phyloP scores from a whole-genome alignment of 2,113 vertebrate species.

The Willisornis vidua region DNA sequence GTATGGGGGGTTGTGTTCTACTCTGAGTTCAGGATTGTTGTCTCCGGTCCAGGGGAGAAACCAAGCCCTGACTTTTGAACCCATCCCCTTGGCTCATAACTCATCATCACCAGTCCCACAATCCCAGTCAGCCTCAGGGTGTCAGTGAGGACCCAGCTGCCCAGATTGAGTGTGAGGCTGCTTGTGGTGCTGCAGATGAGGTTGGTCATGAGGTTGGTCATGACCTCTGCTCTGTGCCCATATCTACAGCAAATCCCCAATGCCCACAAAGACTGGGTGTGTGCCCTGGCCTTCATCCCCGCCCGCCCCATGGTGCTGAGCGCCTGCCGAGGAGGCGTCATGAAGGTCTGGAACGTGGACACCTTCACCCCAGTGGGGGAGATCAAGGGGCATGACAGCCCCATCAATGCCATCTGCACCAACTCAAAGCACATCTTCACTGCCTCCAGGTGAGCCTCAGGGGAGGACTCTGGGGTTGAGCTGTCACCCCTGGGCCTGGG shows the following conservation, averaged over 20 bases:
- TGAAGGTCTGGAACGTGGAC: constrained; percentile 98
- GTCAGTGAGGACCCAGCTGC: not conserved
- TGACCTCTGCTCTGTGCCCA: not conserved
- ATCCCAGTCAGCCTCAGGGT: not conserved
- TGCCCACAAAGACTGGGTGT: constrained; percentile 98
- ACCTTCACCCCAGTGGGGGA: constrained; percentile 93
- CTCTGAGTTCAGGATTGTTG: not conserved
- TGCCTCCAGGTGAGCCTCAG: constrained; percentile 86
- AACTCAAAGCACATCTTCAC: constrained; percentile 95
- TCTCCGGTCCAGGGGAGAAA: not conserved
- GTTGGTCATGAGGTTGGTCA: not conserved
- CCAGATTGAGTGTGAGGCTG: not conserved
- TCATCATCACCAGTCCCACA: accelerated
- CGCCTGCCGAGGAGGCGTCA: constrained; percentile 88
- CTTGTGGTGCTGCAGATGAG: not conserved
- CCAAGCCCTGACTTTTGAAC: not conserved
- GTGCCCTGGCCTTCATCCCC: constrained; percentile 91
- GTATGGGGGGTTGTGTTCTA: not conserved
- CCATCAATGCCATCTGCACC: constrained; percentile 95
- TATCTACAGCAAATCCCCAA: constrained; percentile 92
- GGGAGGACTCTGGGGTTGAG: not conserved
- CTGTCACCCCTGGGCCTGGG: not conserved
- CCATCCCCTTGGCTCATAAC: not conserved
- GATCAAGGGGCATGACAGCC: constrained; percentile 93
- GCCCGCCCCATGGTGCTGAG: constrained; percentile 93